Conservation (phyloP, 2,113 vertebrate genomes). For the Falco punctatus region DNA sequence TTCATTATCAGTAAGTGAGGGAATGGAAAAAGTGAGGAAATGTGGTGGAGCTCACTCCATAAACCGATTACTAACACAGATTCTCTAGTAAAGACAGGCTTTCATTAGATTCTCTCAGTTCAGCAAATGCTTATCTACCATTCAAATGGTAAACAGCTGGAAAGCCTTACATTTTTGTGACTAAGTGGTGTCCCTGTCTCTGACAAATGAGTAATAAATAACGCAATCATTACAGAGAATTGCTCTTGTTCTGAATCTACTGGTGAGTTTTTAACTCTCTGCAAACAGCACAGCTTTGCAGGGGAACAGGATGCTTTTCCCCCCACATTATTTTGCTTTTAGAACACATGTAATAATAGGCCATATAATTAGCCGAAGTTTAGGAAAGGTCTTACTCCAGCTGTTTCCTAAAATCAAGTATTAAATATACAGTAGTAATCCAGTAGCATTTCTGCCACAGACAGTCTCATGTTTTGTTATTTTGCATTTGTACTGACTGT, state of each 20-base stretch:
- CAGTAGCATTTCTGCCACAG: neutral
- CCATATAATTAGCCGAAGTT: neutral
- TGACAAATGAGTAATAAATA: neutral
- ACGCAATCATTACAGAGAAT: neutral
- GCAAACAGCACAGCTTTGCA: neutral
- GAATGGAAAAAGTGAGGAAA: slow-evolving; percentile 48
- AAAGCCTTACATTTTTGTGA: neutral
- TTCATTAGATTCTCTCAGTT: neutral
- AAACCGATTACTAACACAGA: neutral
- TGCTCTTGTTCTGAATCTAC: neutral
- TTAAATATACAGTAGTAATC: neutral
- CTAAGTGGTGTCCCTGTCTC: neutral
- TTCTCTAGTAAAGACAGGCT: neutral
- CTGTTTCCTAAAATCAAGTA: neutral
- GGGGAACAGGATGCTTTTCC: neutral
- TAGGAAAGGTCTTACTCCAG: neutral
- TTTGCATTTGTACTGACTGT: neutral
- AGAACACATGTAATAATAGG: neutral
- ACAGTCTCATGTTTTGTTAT: neutral
- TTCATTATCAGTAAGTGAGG: slow-evolving; percentile 23
- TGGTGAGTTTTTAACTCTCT: neutral
- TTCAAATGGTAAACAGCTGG: slow-evolving; percentile 14
- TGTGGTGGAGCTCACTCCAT: neutral
- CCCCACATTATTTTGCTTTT: neutral
- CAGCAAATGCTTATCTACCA: neutral